These are phyloP conservation scores for Drosophila hydei DNA, from an alignment of 1,140 invertebrate species.

Conservation along the genomic window DNA sequence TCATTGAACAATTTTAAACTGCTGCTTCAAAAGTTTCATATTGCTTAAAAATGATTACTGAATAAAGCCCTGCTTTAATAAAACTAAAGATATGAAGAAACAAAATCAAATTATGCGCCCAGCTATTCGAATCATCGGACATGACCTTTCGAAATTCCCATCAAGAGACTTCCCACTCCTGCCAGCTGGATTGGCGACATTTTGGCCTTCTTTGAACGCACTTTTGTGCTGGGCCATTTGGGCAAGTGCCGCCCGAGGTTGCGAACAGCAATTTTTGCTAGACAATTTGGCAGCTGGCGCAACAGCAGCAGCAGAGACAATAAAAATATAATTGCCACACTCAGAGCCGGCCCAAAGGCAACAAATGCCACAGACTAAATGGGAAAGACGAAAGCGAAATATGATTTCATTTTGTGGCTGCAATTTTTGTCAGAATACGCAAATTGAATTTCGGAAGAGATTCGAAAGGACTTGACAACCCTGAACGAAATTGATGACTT, in stretches of 20 bases:
- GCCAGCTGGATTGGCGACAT: background rate
- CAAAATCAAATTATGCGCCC: slow-evolving; percentile 45
- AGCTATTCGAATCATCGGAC: background rate
- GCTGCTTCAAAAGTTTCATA: slow-evolving; percentile 1
- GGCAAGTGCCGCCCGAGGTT: slow-evolving; percentile 56
- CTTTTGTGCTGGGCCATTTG: slow-evolving; percentile 20
- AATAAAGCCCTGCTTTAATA: slow-evolving; percentile 17
- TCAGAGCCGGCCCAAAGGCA: slow-evolving; percentile 14
- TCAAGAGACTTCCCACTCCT: background rate
- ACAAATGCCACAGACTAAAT: background rate
- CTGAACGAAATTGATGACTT: slow-evolving; percentile 33
- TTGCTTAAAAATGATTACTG: slow-evolving; percentile 4
- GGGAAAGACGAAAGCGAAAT: slow-evolving; percentile 26
- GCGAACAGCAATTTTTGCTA: slow-evolving; percentile 71
- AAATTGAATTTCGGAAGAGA: background rate
- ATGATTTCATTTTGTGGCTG: slow-evolving; percentile 62
- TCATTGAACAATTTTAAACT: no score
- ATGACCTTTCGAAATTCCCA: slow-evolving; percentile 1
- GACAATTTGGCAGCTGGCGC: slow-evolving; percentile 71
- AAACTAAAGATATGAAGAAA: slow-evolving; percentile 37
- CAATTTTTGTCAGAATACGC: slow-evolving; percentile 3
- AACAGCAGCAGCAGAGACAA: slow-evolving; percentile 57
- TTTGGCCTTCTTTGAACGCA: slow-evolving; percentile 16
- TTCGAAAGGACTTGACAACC: background rate
- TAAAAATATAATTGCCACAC: slow-evolving; percentile 76